Base-by-base conservation (phyloP, 2,797 vertebrate genomes). In the Tarsius wallacei region DNA sequence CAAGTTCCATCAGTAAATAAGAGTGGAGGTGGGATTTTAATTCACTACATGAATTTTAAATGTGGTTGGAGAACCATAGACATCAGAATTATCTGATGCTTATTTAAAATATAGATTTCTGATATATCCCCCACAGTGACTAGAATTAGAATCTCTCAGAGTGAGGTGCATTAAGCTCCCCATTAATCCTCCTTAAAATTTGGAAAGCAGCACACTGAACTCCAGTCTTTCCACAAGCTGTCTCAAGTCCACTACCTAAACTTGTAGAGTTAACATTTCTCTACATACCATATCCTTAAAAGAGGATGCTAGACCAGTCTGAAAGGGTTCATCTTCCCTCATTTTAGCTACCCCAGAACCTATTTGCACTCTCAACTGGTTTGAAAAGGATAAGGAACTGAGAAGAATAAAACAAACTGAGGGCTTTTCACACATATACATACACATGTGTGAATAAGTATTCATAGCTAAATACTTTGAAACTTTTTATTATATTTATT, bases 51-150 rank as follows among this genome's bases (percentile, higher is more conserved):
- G 11, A 5, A n/a, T 82, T 97, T 33, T 81, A 78, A 85, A 73
- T 63, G 31, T 28, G 1, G 12, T 19, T 51, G 24, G 13, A 95
- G 63, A 90, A 82, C 19, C 51, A 84, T 1, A 91, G 55, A 76
- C 26, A 31, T 84, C 49, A 94, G 28, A 93, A 81, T 76, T 82
- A 90, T 24, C 55, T 55, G 3, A 64, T 64, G 12, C 80, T 95
- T 89, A 86, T 55, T 95, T 86, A 91, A 97, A 91, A 89, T 57
- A 77, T 24, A 68, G 55, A 42, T 68, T 92, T 91, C 77, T 71
- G 33, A 96, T 91, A 73, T 3, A 77, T 51, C 24, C 49, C 74
- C 36, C 28, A 88, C 57, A 87, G 92, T 84, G 59, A 73, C 11
- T 66, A 9, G 51, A 91, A 94, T 61, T 89, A 81, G 68, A 89